A percentile compares a stretch with the other conserved stretches of the same genome.
Conservation (phyloP, 2,888 invertebrate species). For the Meganola albula region DNA sequence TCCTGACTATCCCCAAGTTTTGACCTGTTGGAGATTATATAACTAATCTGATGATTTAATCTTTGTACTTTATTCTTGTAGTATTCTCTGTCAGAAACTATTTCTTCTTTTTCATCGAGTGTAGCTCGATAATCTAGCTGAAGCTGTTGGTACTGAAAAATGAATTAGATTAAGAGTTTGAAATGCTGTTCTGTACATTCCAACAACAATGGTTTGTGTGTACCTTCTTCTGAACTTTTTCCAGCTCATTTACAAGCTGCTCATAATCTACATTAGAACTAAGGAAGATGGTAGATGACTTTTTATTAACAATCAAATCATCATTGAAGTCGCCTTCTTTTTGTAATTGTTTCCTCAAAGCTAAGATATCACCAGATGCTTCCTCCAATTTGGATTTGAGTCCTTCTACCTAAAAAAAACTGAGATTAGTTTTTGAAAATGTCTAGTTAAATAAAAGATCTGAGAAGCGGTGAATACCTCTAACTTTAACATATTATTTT, state of each 20-base stretch:
- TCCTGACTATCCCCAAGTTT: constrained; percentile 42
- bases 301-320: constrained; percentile 33
- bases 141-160: constrained; percentile 81
- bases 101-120: constrained; percentile 90
- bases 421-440: not conserved
- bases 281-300: constrained; percentile 23
- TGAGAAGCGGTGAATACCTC: constrained; percentile 45
- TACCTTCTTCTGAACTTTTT: constrained; percentile 81
- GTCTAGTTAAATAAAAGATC: not conserved
- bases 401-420: constrained; percentile 76
- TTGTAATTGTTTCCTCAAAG: constrained; percentile 73
- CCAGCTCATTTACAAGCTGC: constrained; percentile 81
- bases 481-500: constrained; percentile 75
- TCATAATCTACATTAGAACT: constrained; percentile 76
- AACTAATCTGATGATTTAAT: constrained; percentile 87
- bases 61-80: constrained; percentile 90
- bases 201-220: no score
- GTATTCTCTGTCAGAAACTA: constrained; percentile 87
- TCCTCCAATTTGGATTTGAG: constrained; percentile 84
- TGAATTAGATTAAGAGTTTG: no score
- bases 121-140: constrained; percentile 86
- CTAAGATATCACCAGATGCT: constrained; percentile 82
- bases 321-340: constrained; percentile 36
- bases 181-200: no score
- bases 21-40: constrained; percentile 73